These are phyloP conservation scores for Caenorhabditis sulstoni DNA, from an alignment of 2,888 invertebrate species.

Conservation along the genomic window DNA sequence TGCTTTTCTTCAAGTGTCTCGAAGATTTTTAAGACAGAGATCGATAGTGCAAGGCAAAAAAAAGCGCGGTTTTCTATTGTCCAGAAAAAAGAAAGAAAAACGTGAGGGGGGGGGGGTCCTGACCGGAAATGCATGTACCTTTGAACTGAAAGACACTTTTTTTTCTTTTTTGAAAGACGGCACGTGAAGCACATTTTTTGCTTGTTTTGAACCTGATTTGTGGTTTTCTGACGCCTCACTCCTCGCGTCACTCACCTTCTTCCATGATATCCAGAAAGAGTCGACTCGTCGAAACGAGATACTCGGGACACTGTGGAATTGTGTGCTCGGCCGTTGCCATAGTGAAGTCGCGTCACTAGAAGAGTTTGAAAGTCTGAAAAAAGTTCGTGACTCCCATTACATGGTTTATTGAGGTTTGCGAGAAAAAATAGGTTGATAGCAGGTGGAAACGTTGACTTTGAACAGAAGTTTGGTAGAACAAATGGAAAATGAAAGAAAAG, in stretches of 20 bases:
- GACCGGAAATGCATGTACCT: slow-evolving; percentile 41
- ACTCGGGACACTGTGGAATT: background rate
- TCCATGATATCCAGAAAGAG: too few species aligned
- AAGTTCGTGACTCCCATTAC: too few species aligned
- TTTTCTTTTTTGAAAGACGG: slow-evolving; percentile 4
- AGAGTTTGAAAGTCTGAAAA: too few species aligned
- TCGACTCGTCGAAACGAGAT: too few species aligned
- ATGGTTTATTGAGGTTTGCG: too few species aligned
- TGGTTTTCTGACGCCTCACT: background rate
- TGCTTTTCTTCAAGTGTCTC: slow-evolving; percentile 7
- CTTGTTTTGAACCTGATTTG: background rate
- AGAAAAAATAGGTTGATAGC: too few species aligned
- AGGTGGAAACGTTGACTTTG: too few species aligned
- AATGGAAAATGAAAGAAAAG: too few species aligned
- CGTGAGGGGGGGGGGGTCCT: background rate
- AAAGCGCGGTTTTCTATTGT: slow-evolving; percentile 4
- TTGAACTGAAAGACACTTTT: slow-evolving; percentile 15
- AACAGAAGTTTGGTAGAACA: too few species aligned
- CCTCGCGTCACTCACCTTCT: too few species aligned
- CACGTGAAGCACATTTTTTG: background rate
- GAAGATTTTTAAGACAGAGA: slow-evolving; percentile 18
- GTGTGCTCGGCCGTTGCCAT: background rate
- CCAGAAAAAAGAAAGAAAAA: background rate
- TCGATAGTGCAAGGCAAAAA: slow-evolving; percentile 18
- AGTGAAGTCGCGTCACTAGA: background rate